Evolutionary conservation across 2,888 invertebrate species (phyloP), one percentile per base, ranked within the genome.

Genomic region (Rotaria magnacalcarata): DNA sequence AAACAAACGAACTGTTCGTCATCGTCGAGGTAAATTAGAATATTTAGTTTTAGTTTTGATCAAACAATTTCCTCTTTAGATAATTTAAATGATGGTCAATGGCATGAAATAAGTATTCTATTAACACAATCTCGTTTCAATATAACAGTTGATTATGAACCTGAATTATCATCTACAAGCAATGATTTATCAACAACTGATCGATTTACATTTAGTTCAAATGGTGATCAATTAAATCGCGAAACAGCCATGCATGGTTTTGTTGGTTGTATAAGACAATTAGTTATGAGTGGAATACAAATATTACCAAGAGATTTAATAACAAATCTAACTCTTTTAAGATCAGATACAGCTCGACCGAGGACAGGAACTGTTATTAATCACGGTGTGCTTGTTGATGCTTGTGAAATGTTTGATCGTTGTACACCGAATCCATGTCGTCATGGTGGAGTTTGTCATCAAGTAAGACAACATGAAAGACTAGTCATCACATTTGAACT

Each of bases 391-490:
- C 54, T 86, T 10, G 54, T 86, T 21, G 85, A 87, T 54, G 84
- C 86, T 21, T 86, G 85, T 47, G 85, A 85, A 75, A 84, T 87
- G 54, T 87, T 60, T 86, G 90, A 90, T 54, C 86, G 88, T 86
- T 98, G 98, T 90, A 96, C 96, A 92, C 97, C 97, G 0, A 97
- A 96, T 93, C 97, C 97, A 0, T 98, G 97, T 92, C 95, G 97
- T 90, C 97, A 98, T 90, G 93, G 93, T 85, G 97, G 90, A 4
- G 74, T 88, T 2, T 91, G 91, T 88, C 88, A 89, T 2, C 91
- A 80, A 47, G 75, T 75, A 75, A 43, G 52, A 52, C 4, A 16
- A 11, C 11, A 52, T 11, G 2, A 52, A 52, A 52, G 16, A 52
- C 11, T 4, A 16, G 11, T 47, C 47, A 47, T 7, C 11, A 3